phyloP scores from a whole-genome alignment of 2,888 invertebrate genomes.

The Proisotoma minuta region DNA sequence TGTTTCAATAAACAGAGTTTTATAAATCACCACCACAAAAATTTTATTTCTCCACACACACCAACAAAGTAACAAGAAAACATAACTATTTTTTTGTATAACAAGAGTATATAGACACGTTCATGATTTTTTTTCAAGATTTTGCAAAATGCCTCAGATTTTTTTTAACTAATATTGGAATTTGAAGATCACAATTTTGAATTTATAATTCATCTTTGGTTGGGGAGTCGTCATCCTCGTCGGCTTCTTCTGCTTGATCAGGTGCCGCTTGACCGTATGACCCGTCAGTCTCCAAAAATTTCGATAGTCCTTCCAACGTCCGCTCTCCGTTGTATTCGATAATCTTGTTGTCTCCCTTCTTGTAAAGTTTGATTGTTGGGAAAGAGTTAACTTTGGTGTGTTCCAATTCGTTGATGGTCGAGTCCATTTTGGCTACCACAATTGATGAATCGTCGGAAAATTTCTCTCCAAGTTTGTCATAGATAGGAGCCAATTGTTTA shows the following conservation, averaged over 20 bases:
- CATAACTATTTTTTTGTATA: too few relatives aligned
- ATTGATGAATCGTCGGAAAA: conserved; percentile 75
- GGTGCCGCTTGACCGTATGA: conserved; percentile 67
- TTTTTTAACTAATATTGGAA: too few relatives aligned
- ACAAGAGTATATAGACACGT: too few relatives aligned
- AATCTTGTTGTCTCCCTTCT: conserved; percentile 81
- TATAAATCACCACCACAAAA: too few relatives aligned
- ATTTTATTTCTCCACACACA: too few relatives aligned
- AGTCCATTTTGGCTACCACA: conserved; percentile 97
- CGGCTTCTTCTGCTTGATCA: conserved; percentile 59
- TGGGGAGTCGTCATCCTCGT: conserved; percentile 68
- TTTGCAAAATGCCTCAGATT: too few relatives aligned
- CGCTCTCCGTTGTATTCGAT: conserved; percentile 94
- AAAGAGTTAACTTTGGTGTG: conserved; percentile 90
- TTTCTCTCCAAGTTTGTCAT: conserved; percentile 85
- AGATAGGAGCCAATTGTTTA: conserved; percentile 94
- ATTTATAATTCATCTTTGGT: conserved; percentile 74
- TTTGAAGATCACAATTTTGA: too few relatives aligned
- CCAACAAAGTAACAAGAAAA: too few relatives aligned
- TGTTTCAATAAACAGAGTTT: too few relatives aligned
- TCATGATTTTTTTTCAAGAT: too few relatives aligned
- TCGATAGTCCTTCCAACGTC: conserved; percentile 83
- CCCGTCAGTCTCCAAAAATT: conserved; percentile 91
- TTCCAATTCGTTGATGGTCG: conserved; percentile 95
- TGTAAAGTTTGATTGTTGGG: conserved; percentile 91